phyloP scores from a whole-genome alignment of 1,140 invertebrate genomes.

The Oncopeltus fasciatus region DNA sequence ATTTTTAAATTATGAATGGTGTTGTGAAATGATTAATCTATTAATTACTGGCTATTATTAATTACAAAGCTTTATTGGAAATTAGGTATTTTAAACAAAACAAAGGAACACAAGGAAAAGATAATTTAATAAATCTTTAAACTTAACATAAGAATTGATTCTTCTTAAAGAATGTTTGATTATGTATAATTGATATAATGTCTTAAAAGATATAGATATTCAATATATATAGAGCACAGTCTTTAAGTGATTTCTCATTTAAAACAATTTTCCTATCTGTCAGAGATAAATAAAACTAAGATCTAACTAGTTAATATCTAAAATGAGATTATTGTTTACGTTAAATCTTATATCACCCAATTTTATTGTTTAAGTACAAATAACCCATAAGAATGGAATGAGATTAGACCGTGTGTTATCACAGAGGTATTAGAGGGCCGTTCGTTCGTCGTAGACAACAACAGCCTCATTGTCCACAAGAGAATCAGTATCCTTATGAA shows the following conservation, averaged over 20 bases:
- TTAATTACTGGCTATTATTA: too few relatives aligned
- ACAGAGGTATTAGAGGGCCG: slow-evolving; percentile 36
- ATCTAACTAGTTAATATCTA: slow-evolving; percentile 4
- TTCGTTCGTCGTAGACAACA: slow-evolving; percentile 57
- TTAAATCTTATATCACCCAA: slow-evolving; percentile 5
- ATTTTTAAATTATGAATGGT: too few relatives aligned
- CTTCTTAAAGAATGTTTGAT: slow-evolving; percentile 6
- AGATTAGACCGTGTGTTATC: not conserved
- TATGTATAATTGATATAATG: not conserved
- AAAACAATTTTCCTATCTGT: not conserved
- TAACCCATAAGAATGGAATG: not conserved
- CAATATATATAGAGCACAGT: slow-evolving; percentile 8
- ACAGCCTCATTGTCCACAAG: slow-evolving; percentile 51
- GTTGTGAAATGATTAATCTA: too few relatives aligned
- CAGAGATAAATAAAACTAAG: not conserved
- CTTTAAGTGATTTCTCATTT: slow-evolving; percentile 2
- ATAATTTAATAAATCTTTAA: not conserved
- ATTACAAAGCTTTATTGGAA: too few relatives aligned
- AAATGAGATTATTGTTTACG: slow-evolving; percentile 6
- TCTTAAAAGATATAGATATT: not conserved
- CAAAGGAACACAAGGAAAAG: not conserved
- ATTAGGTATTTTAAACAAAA: too few relatives aligned
- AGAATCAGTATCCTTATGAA: slow-evolving; percentile 39
- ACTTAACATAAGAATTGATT: too few relatives aligned
- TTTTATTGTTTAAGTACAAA: slow-evolving; percentile 4